Conservation (phyloP, 2,888 invertebrate species). For the Cataglyphis altisquamis region DNA sequence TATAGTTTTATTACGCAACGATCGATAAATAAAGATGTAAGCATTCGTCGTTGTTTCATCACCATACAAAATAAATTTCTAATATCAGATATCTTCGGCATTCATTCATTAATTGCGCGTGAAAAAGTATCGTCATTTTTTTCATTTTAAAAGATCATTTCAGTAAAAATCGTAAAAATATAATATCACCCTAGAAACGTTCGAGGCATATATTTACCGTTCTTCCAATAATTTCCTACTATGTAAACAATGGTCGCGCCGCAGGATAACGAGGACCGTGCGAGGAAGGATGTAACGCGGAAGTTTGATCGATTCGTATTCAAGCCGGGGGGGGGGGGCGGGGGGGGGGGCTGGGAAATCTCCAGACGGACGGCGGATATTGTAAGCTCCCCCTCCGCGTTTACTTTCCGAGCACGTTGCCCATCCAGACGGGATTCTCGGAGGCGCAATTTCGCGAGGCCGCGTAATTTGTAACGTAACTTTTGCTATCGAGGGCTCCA, state of each 20-base stretch:
- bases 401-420: conserved; percentile 40
- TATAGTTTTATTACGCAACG: not conserved
- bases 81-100: not conserved
- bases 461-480: conserved; percentile 50
- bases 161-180: not conserved
- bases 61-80: not conserved
- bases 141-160: not conserved
- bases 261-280: conserved; percentile 10
- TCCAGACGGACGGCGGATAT: conserved; percentile 23
- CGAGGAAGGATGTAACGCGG: conserved; percentile 14
- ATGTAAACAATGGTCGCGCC: conserved; percentile 11
- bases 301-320: conserved; percentile 53
- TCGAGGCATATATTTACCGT: not conserved
- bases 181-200: not conserved
- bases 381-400: conserved; percentile 27
- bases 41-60: not conserved
- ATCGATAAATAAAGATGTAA: not conserved
- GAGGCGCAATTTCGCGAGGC: conserved; percentile 42
- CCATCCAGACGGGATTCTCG: conserved; percentile 32
- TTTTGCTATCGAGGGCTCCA: conserved; percentile 25
- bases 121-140: not conserved
- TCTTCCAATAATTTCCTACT: not conserved
- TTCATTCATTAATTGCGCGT: not conserved
- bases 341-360: conserved; percentile 1
- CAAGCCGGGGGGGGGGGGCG: not conserved